Evolutionary conservation across 2,113 vertebrate species (phyloP).

Genomic region (Saccopteryx bilineata): DNA sequence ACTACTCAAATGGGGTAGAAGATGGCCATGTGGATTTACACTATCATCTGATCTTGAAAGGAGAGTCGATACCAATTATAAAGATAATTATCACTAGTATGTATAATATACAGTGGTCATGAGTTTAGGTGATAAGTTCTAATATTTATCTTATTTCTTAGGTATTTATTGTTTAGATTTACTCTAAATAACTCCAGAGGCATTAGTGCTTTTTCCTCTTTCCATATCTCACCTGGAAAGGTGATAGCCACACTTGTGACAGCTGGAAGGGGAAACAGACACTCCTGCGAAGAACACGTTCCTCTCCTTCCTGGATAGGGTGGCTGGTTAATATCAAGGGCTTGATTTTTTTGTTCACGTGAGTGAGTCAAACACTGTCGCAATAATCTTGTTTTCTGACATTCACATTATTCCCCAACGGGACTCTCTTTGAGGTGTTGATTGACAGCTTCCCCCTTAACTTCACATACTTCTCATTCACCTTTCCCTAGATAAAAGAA

Average conservation of each 20-base stretch:
- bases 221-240: conserved; percentile 24
- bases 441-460: neutral
- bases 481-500: neutral
- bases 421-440: conserved; percentile 2
- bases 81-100: neutral
- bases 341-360: conserved; percentile 41
- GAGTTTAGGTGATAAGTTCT: conserved; percentile 7
- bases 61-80: neutral
- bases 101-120: neutral
- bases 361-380: neutral
- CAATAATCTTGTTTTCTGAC: conserved; percentile 5
- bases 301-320: neutral
- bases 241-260: conserved; percentile 32
- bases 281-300: neutral
- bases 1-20: neutral
- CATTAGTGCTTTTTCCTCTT: neutral
- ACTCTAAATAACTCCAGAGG: neutral
- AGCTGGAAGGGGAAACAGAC: conserved; percentile 17
- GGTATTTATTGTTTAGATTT: neutral
- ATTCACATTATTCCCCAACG: conserved; percentile 1
- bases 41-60: neutral
- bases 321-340: conserved; percentile 67
- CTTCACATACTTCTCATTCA: conserved; percentile 44
- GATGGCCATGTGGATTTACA: neutral
- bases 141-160: neutral